Evolutionary conservation across 2,113 vertebrate genomes (phyloP), one percentile per base, ranked within the genome.

Genomic region (Trachemys scripta): DNA sequence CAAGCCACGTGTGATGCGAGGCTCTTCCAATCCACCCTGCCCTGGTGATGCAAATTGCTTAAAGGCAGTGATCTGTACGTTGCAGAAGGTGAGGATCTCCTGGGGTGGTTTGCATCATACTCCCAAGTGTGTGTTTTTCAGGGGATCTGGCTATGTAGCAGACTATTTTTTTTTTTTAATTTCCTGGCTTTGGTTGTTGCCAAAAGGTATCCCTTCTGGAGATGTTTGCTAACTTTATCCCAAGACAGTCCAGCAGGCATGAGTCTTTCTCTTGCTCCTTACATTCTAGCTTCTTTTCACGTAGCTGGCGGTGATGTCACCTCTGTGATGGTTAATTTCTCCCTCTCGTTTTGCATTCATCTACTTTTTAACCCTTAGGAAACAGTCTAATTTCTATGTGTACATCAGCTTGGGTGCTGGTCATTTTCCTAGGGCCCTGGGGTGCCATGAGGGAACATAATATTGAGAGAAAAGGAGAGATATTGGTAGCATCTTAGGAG

Each of bases 161-260:
- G 14, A 65, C 62, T 38, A 16, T 3, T 65, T 27, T 35, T 72
- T 72, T 45, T 38, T 65, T 89, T 83, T 75, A 25, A 79, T 92
- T 89, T 81, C 62, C 51, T 42, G 25, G 10, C 8, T 85, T 80
- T 92, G 53, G 19, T 42, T 51, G 80, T 47, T 93, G 16, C 87
- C 89, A 85, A 6, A 19, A 59, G 5, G 9, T 29, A 49, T 7
- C 78, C 56, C 25, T 59, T 62, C 45, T 65, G 72, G 72, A 24
- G 69, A 86, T 8, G 76, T 93, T 92, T 88, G 81, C 72, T 95
- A 65, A 19, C 16, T 78, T 90, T 69, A 76, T 29, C 13, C 62
- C 42, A 47, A 19, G 17, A 8, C 24, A 90, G 16, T 2, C 24
- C 85, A 84, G 59, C 59, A 82, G 0, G 0, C 42, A 10, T 6